A percentile compares a stretch with the other conserved stretches of the same genome.
phyloP scores from a whole-genome alignment of 2,797 vertebrate species.

The Helicolenus hilgendorfi region DNA sequence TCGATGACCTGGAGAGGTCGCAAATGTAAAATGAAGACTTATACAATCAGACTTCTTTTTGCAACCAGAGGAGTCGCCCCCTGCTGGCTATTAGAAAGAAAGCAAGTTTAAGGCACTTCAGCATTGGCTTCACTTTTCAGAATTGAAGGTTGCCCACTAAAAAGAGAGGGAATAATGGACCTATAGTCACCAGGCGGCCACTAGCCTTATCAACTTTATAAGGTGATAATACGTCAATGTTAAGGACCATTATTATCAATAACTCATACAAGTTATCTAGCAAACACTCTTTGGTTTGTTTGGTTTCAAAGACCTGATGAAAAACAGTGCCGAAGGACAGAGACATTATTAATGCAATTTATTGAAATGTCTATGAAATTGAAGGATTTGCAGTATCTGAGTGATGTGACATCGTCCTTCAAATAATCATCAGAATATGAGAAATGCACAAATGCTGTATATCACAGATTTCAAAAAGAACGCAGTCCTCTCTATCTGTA shows the following conservation, averaged over 20 bases:
- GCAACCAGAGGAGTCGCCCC: no score
- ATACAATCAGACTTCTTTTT: no score
- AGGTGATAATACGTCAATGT: no score
- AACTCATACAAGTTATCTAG: no score
- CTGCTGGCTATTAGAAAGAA: rapidly evolving
- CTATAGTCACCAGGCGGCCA: not conserved
- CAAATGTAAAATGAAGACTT: not conserved
- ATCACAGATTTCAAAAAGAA: not conserved
- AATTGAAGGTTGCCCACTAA: not conserved
- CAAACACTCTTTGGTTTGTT: no score
- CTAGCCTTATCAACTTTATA: not conserved
- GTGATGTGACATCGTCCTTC: not conserved
- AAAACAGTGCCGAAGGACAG: not conserved
- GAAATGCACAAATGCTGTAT: not conserved
- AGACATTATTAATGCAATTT: not conserved
- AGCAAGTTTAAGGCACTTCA: no score
- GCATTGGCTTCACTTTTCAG: no score
- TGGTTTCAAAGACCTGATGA: not conserved
- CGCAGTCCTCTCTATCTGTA: not conserved
- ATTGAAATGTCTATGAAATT: not conserved
- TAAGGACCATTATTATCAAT: no score
- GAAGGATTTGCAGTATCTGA: not conserved
- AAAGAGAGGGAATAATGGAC: not conserved
- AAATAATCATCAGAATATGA: not conserved
- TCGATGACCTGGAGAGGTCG: not conserved